These are phyloP conservation scores for Neocrepidodera transversa DNA, from an alignment of 2,888 invertebrate genomes.

Conservation along the genomic window DNA sequence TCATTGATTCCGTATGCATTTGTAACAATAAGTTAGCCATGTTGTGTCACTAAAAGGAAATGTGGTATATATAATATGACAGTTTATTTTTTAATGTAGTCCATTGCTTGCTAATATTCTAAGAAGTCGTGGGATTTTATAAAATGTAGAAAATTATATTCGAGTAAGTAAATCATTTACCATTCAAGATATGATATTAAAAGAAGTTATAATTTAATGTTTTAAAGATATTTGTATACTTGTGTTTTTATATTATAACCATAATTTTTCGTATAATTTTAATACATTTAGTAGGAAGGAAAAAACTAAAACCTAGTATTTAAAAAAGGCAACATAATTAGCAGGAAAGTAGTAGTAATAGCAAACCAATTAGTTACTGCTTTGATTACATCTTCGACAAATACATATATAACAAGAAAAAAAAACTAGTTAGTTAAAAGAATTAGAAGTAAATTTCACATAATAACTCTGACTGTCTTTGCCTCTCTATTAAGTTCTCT, in stretches of 20 bases:
- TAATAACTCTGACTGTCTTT: not conserved
- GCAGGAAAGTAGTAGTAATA: too few relatives aligned
- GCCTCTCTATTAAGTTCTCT: not conserved
- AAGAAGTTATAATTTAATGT: too few relatives aligned
- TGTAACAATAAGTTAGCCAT: slow-evolving; percentile 15
- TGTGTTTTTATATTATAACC: too few relatives aligned
- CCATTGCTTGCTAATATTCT: slow-evolving; percentile 1
- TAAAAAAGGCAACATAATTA: too few relatives aligned
- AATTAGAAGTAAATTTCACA: not conserved
- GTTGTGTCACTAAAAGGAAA: slow-evolving; percentile 14
- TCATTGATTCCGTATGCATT: slow-evolving; percentile 26
- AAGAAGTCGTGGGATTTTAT: slow-evolving; percentile 16
- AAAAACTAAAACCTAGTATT: too few relatives aligned
- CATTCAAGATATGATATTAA: too few relatives aligned
- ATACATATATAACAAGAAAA: not conserved
- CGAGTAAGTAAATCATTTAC: not conserved
- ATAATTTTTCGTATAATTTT: too few relatives aligned
- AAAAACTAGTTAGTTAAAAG: too few relatives aligned
- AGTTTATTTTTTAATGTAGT: slow-evolving; percentile 11
- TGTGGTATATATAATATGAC: not conserved
- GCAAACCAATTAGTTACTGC: not conserved
- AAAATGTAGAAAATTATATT: not conserved
- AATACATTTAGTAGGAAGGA: too few relatives aligned
- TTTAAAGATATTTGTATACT: too few relatives aligned
- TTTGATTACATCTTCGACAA: not conserved